Percentiles rank a stretch among this genome's conserved stretches.
These are phyloP conservation scores for Chaetorhynchus papuensis DNA, from an alignment of 2,113 vertebrate species.

Conservation along the genomic window DNA sequence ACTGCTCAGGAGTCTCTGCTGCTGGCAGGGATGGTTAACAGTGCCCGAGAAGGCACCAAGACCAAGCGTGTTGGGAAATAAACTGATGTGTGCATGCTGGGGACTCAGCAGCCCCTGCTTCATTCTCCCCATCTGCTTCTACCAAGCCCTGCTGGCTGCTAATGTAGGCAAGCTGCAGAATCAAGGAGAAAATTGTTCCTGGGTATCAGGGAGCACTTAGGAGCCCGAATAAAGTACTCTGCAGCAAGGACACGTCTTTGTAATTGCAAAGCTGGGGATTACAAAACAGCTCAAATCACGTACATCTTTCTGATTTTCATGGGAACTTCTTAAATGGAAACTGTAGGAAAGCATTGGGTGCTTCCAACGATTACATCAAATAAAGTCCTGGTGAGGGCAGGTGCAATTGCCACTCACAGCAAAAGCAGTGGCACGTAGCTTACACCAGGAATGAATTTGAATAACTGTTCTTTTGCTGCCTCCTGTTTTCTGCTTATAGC, in stretches of 20 bases:
- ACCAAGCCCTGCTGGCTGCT: neutral
- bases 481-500: neutral
- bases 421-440: neutral
- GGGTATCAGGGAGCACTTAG: neutral
- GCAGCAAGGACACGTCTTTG: neutral
- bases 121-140: rapidly evolving
- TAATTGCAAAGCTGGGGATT: neutral
- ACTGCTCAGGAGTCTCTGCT: neutral
- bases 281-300: neutral
- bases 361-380: neutral
- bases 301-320: neutral
- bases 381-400: neutral
- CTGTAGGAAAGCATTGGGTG: neutral
- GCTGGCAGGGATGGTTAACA: neutral
- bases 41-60: neutral
- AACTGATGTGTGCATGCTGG: neutral
- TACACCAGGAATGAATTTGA: neutral
- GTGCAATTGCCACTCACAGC: neutral
- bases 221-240: neutral
- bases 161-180: neutral
- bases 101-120: neutral
- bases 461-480: neutral
- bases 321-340: neutral
- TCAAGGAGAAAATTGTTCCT: neutral
- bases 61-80: neutral